Conservation (phyloP, 2,888 invertebrate species). For the Eueremaeus valkanovi region DNA sequence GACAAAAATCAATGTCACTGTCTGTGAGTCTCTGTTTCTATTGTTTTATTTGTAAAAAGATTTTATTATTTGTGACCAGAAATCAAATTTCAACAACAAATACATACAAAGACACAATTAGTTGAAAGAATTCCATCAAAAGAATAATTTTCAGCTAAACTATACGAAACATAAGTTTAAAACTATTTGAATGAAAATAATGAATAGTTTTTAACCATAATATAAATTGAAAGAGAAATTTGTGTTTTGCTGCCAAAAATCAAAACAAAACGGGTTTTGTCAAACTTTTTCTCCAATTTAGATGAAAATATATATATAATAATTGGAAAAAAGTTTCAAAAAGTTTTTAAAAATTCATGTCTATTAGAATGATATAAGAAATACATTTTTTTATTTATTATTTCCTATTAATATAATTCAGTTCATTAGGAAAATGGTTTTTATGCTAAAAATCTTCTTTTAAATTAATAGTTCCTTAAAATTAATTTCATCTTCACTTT, state of each 20-base stretch:
- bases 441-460: not conserved
- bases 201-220: too few species aligned
- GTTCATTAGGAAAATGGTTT: not conserved
- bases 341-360: not conserved
- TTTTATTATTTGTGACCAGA: conserved; percentile 36
- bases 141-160: not conserved
- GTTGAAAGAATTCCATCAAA: not conserved
- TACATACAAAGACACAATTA: not conserved
- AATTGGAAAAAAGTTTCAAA: not conserved
- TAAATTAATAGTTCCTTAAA: conserved; percentile 29
- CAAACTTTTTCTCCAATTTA: not conserved
- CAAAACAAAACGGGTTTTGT: conserved; percentile 36
- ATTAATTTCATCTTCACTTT: not conserved
- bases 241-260: conserved; percentile 37
- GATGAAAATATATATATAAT: not conserved
- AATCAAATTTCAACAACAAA: conserved; percentile 35
- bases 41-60: conserved; percentile 27
- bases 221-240: not conserved
- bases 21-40: conserved; percentile 26
- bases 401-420: not conserved
- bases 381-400: not conserved
- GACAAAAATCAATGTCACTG: conserved; percentile 20
- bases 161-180: not conserved
- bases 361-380: not conserved
- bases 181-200: too few species aligned